Evolutionary conservation across 2,113 vertebrate genomes (phyloP), one percentile per base, ranked within the genome.

Genomic region (Calidris pugnax): DNA sequence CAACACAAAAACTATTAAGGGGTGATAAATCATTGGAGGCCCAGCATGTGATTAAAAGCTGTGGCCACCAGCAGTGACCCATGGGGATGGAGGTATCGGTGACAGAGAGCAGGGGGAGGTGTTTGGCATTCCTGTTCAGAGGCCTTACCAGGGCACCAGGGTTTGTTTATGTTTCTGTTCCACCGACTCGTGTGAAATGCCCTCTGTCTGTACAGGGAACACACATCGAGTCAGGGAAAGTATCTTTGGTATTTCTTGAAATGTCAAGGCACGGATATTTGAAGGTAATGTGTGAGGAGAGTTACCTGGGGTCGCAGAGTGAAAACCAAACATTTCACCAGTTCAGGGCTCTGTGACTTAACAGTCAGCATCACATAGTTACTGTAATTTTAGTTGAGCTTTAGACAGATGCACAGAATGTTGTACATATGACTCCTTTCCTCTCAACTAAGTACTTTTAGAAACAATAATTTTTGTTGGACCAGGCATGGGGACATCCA

Each of bases 81-180:
- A 82, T 87, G 75, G 89, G 95, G 92, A 67, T 90, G 94, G 82
- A 97, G 92, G 94, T 98, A 97, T 97, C 97, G 39, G 93, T 97
- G 97, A 94, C 97, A 96, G 87, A 95, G 96, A 95, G 95, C 84
- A 95, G 95, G 92, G 67, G 96, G 93, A 92, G 94, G 94, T 91
- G 84, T 97, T 97, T 90, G 86, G 92, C 93, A 97, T 98, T 98
- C 97, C 95, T 97, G 69, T 41, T 92, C 9, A 7, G 95, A 94
- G 93, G 88, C 95, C 88, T 68, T 33, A 68, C 27, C 90, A 63
- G 90, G 87, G 93, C 84, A 95, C 78, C 0, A 2, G 78, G 55
- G 89, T 96, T 96, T 97, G 95, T 97, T 98, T 96, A 89, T 97
- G 94, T 98, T 98, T 97, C 97, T 98, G 87, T 97, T 97, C 97